Percentiles rank a stretch among this genome's conserved stretches.
Evolutionary conservation across 1,140 invertebrate species (phyloP).

Genomic region (Pseudachorutes palmiensis): DNA sequence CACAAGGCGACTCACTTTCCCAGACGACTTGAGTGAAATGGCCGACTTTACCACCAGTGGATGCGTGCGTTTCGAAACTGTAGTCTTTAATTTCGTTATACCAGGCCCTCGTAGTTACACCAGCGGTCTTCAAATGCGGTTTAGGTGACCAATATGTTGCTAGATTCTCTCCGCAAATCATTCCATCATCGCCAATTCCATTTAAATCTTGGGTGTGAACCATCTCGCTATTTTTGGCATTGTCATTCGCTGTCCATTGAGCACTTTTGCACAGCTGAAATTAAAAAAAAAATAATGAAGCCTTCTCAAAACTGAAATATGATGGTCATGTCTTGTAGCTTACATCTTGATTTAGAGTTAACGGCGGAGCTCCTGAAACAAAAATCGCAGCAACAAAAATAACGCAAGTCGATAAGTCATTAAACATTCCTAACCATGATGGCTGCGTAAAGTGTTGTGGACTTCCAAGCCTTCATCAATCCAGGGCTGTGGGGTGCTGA

Average conservation of each 20-base stretch:
- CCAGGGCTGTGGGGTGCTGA: neutral
- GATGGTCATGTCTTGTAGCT: neutral
- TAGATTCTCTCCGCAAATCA: neutral
- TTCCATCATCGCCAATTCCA: neutral
- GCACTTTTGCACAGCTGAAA: neutral
- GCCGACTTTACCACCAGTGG: neutral
- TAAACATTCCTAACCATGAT: neutral
- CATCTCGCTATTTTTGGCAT: neutral
- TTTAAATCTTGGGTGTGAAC: neutral
- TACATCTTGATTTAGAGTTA: neutral
- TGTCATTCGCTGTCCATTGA: neutral
- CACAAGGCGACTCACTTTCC: neutral
- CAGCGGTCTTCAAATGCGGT: neutral
- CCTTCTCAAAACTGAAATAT: neutral
- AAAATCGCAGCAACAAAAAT: neutral
- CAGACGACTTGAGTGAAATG: neutral
- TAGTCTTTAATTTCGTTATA: neutral
- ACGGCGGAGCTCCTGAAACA: neutral
- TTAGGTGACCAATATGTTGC: neutral
- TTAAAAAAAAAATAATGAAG: neutral
- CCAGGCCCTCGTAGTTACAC: neutral
- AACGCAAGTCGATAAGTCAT: neutral
- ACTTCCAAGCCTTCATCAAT: neutral
- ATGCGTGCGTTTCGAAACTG: neutral
- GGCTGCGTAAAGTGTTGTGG: neutral